A percentile compares a stretch with the other conserved stretches of the same genome.
These are phyloP conservation scores for Cryptops parisi DNA, from an alignment of 2,888 invertebrate genomes.

Conservation along the genomic window DNA sequence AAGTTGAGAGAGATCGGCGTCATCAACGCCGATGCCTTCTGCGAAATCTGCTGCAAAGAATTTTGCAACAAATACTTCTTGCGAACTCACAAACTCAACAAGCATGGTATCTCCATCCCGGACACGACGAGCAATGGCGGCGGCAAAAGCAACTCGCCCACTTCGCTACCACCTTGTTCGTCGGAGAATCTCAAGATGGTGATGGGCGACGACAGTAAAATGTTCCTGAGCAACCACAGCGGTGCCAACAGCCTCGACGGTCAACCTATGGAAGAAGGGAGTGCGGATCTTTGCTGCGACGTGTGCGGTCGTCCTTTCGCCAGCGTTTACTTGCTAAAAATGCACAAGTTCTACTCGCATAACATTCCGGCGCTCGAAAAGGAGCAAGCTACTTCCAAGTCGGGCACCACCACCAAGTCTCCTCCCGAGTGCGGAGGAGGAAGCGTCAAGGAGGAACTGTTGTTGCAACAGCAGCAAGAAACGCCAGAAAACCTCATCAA, in stretches of 20 bases:
- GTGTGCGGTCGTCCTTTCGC: constrained; percentile 32
- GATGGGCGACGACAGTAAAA: constrained; percentile 32
- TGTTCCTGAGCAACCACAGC: constrained; percentile 29
- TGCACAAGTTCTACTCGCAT: constrained; percentile 35
- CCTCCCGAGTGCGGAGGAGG: too few species aligned
- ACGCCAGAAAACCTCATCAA: constrained; percentile 3
- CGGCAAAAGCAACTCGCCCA: constrained; percentile 4
- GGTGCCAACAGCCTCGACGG: constrained; percentile 18
- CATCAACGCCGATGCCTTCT: constrained; percentile 60
- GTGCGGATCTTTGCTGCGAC: constrained; percentile 28
- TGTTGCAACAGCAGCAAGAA: too few species aligned
- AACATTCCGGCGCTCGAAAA: constrained; percentile 22
- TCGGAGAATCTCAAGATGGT: constrained; percentile 18
- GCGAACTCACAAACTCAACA: constrained; percentile 77
- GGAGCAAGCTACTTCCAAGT: constrained; percentile 9
- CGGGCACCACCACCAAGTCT: constrained; percentile 4
- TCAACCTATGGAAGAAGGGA: constrained; percentile 12
- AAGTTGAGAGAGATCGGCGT: constrained; percentile 62
- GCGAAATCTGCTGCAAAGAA: constrained; percentile 83
- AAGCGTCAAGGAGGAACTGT: constrained; percentile 8
- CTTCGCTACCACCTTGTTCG: not conserved
- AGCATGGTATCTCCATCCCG: constrained; percentile 55
- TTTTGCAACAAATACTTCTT: constrained; percentile 88
- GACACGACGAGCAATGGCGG: constrained; percentile 30
- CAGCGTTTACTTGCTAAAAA: constrained; percentile 32